Evolutionary conservation across 1,140 invertebrate species (phyloP), one percentile per base, ranked within the genome.

Genomic region (Bacillus rossius): DNA sequence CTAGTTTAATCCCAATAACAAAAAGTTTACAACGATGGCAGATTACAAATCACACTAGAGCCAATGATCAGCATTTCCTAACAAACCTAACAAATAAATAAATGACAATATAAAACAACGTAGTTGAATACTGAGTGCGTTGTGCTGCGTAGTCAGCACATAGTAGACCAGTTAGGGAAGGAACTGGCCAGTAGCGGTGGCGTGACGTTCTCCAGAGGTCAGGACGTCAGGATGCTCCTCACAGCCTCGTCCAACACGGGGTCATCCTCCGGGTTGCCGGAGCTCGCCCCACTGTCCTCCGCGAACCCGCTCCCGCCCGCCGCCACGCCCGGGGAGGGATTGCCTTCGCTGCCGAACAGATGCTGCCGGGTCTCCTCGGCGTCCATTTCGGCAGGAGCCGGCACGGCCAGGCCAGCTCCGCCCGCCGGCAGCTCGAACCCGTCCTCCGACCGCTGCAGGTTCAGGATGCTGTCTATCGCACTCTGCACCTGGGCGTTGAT

Each of bases 401-500:
- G 37, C 43, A 65, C 61, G 29, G 64, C 58, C 56, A 49, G 48
- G 57, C 55, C 57, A 29, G 48, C 61, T 10, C 29, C 29, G 29
- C 29, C 10, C 52, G 43, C 50, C 26, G 55, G 57, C 49, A 60
- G 19, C 47, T 60, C 61, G 20, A 66, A 55, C 8, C 67, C 72
- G 29, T 72, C 61, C 23, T 76, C 76, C 42, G 69, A 64, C 57
- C 79, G 77, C 65, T 87, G 86, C 58, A 88, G 71, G 71, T 87
- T 88, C 23, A 88, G 74, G 64, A 89, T 89, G 65, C 85, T 87
- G 65, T 89, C 86, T 55, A 89, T 89, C 48, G 87, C 87, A 61
- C 83, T 86, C 69, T 88, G 85, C 38, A 89, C 86, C 68, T 89
- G 87, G 8, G 86, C 84, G 56, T 84, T 86, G 42, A 89, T 85